Evolutionary conservation across 92 coral and sea anemone species (phyloP).

Genomic region (Muricea muricata): DNA sequence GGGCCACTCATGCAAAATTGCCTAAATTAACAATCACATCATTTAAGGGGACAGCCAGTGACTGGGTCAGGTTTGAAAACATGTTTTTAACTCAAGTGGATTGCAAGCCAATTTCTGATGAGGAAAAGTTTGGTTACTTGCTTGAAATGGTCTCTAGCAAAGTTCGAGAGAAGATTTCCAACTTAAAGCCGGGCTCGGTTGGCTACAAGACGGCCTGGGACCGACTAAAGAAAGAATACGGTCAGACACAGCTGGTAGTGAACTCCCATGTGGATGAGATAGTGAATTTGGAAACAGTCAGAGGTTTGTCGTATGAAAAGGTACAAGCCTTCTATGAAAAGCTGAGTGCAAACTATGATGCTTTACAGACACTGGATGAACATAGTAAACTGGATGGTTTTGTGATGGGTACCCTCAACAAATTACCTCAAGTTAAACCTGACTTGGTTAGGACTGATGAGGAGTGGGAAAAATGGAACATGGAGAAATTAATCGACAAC

Average conservation of each 20-base stretch:
- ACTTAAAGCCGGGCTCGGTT: no score
- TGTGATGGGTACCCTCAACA: conserved; percentile 52
- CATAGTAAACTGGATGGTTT: conserved; percentile 5
- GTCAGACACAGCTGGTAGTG: no score
- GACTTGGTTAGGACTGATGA: conserved; percentile 61
- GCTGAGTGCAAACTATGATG: no score
- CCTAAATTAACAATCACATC: background rate
- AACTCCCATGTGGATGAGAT: no score
- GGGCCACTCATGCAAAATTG: background rate
- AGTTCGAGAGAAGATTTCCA: no score
- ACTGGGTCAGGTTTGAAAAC: conserved; percentile 11
- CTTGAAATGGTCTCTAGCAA: background rate
- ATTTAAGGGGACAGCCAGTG: no score
- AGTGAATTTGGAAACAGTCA: no score
- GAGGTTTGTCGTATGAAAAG: no score
- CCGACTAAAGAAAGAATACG: no score
- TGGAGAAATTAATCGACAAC: conserved; percentile 25
- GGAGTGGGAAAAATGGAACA: conserved; percentile 59
- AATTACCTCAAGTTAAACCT: conserved; percentile 39
- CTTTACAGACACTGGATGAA: no score
- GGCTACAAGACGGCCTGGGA: no score
- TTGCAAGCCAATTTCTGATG: background rate
- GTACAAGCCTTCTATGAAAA: no score
- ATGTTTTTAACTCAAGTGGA: conserved; percentile 12
- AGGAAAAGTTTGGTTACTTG: conserved; percentile 1